Evolutionary conservation across 2,113 vertebrate genomes (phyloP).

Genomic region (Chelonoidis abingdonii): DNA sequence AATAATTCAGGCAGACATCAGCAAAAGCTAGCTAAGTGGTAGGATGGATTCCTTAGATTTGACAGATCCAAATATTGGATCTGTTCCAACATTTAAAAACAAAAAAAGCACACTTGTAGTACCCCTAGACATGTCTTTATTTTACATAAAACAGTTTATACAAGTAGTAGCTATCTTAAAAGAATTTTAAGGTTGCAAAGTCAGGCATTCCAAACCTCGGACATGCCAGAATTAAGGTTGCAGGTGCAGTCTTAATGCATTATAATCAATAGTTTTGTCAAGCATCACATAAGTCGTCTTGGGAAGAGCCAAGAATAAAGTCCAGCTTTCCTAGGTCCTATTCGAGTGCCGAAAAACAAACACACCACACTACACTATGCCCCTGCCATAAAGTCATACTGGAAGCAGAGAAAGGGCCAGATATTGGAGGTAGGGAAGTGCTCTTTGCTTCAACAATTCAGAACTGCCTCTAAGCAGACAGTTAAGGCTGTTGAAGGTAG

Average conservation of each 20-base stretch:
- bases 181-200: neutral
- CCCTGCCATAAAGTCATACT: too few species aligned
- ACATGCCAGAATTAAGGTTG: neutral
- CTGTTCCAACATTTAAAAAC: neutral
- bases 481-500: too few species aligned
- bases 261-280: neutral
- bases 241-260: neutral
- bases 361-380: too few species aligned
- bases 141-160: neutral
- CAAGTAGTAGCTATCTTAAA: neutral
- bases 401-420: too few species aligned
- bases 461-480: too few species aligned
- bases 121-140: neutral
- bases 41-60: neutral
- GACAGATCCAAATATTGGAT: neutral
- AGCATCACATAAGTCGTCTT: neutral
- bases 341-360: neutral
- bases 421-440: too few species aligned
- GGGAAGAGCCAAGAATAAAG: neutral
- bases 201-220: neutral
- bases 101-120: neutral
- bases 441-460: too few species aligned
- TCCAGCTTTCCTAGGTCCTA: neutral
- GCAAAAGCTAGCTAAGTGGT: neutral
- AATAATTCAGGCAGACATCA: neutral